These are phyloP conservation scores for Caranx melampygus DNA, from an alignment of 2,113 vertebrate species.

Conservation along the genomic window DNA sequence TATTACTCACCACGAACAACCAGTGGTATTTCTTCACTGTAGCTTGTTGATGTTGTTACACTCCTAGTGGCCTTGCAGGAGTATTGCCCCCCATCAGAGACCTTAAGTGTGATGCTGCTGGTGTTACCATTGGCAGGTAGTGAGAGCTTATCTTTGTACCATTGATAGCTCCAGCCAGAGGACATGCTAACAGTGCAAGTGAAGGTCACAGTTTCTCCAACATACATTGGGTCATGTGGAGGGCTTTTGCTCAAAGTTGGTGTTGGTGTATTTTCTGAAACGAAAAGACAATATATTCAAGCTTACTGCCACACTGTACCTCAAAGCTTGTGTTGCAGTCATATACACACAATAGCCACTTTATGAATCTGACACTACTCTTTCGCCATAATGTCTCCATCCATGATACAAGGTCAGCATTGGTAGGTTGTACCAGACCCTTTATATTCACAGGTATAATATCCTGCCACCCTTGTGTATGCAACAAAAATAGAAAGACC, in stretches of 20 bases:
- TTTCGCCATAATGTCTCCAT: too few species aligned
- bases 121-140: rapidly evolving
- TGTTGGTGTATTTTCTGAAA: conserved; percentile 47
- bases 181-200: conserved; percentile 47
- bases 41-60: neutral
- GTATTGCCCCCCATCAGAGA: conserved; percentile 18
- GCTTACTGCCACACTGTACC: neutral
- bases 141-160: conserved; percentile 24
- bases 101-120: neutral
- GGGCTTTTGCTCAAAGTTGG: conserved; percentile 18
- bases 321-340: neutral
- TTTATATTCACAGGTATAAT: too few species aligned
- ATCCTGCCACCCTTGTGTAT: too few species aligned
- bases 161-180: conserved; percentile 58
- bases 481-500: too few species aligned
- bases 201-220: conserved; percentile 59
- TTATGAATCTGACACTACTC: neutral
- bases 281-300: neutral
- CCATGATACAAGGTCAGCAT: neutral
- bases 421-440: neutral
- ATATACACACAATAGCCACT: neutral
- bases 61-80: conserved; percentile 53
- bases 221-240: conserved; percentile 43
- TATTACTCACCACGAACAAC: conserved; percentile 43
- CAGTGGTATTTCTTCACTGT: conserved; percentile 21